These are phyloP conservation scores for Camptogramma bilineatum DNA, from an alignment of 2,888 invertebrate species.

Conservation along the genomic window DNA sequence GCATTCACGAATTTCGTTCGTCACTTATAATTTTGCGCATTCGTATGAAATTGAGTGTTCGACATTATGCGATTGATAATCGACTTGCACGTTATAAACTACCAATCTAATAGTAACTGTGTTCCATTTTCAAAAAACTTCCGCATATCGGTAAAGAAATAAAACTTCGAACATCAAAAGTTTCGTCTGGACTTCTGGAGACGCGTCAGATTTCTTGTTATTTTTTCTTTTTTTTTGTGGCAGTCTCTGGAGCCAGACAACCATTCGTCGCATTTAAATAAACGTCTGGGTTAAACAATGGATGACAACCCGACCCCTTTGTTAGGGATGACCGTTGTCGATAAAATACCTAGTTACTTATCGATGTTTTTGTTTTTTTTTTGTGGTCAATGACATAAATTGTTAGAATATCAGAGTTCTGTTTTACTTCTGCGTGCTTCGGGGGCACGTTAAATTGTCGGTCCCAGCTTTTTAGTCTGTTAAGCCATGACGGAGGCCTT, in stretches of 20 bases:
- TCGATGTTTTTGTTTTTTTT: slow-evolving; percentile 20
- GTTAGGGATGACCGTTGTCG: slow-evolving; percentile 68
- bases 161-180: slow-evolving; percentile 32
- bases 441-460: too few species aligned
- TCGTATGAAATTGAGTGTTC: too few species aligned
- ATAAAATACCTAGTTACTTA: slow-evolving; percentile 27
- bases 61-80: too few species aligned
- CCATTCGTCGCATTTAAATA: slow-evolving; percentile 74
- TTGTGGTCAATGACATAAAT: too few species aligned
- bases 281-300: slow-evolving; percentile 80
- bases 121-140: slow-evolving; percentile 7
- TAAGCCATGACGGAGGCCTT: too few species aligned
- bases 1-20: too few species aligned
- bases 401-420: too few species aligned
- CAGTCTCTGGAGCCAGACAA: slow-evolving; percentile 58
- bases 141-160: slow-evolving; percentile 25
- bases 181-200: slow-evolving; percentile 32
- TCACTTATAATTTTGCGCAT: too few species aligned
- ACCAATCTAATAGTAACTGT: background rate
- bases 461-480: too few species aligned
- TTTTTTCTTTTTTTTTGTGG: slow-evolving; percentile 38
- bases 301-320: slow-evolving; percentile 72
- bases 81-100: background rate
- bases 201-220: slow-evolving; percentile 63
- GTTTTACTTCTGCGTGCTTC: too few species aligned